Conservation (phyloP, 2,888 invertebrate species). For the Perdita meconis region DNA sequence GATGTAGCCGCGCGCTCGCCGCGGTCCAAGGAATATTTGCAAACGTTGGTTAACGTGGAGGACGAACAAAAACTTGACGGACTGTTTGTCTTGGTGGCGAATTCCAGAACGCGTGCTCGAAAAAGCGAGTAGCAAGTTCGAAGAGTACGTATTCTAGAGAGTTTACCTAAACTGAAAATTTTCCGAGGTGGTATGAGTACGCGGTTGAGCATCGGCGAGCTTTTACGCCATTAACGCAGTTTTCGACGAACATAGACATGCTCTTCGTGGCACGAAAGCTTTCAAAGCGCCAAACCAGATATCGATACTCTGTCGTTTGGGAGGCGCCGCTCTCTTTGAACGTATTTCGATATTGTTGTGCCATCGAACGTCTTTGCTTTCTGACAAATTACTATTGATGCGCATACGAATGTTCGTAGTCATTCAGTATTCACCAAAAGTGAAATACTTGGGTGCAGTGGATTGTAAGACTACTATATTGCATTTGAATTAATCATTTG, state of each 20-base stretch:
- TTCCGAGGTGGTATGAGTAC: constrained; percentile 9
- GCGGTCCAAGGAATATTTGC: constrained; percentile 15
- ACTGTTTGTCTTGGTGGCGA: constrained; percentile 25
- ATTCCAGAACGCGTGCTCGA: constrained; percentile 12
- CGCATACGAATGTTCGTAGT: no score
- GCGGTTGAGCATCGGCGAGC: constrained; percentile 10
- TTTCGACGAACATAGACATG: constrained; percentile 11
- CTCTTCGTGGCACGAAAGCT: neutral
- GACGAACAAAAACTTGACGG: neutral
- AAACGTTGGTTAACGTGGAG: neutral
- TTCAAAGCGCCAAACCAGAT: neutral
- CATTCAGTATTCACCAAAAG: no score
- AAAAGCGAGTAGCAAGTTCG: constrained; percentile 6
- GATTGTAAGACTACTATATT: no score
- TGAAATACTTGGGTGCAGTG: no score
- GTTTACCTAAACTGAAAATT: constrained; percentile 29
- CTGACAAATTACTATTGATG: no score
- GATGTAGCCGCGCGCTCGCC: neutral
- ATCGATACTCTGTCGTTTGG: neutral
- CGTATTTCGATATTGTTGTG: neutral
- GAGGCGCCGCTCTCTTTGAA: neutral
- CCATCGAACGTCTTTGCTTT: no score
- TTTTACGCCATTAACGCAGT: constrained; percentile 36
- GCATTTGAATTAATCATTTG: no score
- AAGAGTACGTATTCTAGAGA: constrained; percentile 17